phyloP scores from a whole-genome alignment of 2,113 vertebrate species.

The Aphelocoma coerulescens region DNA sequence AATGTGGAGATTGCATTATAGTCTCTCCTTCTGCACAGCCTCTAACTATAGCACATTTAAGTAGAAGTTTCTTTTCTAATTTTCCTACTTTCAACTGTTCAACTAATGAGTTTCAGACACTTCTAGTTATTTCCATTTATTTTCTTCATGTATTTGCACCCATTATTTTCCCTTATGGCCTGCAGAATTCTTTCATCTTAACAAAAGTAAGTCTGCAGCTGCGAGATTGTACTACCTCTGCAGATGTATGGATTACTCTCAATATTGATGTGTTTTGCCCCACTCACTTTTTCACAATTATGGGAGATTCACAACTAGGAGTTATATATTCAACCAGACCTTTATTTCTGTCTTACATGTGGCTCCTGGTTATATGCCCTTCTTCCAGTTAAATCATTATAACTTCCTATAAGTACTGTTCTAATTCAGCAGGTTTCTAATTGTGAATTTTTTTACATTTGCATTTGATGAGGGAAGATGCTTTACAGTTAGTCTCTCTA shows the following conservation, averaged over 20 bases:
- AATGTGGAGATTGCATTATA: neutral
- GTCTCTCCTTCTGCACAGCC: neutral
- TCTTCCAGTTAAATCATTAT: neutral
- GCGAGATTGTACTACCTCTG: neutral
- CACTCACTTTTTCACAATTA: neutral
- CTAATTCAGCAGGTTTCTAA: neutral
- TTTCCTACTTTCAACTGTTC: neutral
- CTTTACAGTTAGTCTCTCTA: neutral
- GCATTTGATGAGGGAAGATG: neutral
- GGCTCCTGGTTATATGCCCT: neutral
- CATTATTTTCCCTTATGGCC: neutral
- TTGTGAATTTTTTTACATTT: neutral
- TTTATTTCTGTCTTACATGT: neutral
- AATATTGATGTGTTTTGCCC: neutral
- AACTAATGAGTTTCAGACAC: neutral
- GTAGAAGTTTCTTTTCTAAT: neutral
- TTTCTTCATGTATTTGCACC: neutral
- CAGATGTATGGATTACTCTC: neutral
- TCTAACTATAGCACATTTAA: neutral
- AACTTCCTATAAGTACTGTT: neutral
- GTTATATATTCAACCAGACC: neutral
- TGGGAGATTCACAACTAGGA: neutral
- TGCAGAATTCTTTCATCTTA: neutral
- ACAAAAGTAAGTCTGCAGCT: neutral
- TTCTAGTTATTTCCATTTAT: neutral